Evolutionary conservation across 2,113 vertebrate genomes (phyloP).

Genomic region (Eclectus roratus): DNA sequence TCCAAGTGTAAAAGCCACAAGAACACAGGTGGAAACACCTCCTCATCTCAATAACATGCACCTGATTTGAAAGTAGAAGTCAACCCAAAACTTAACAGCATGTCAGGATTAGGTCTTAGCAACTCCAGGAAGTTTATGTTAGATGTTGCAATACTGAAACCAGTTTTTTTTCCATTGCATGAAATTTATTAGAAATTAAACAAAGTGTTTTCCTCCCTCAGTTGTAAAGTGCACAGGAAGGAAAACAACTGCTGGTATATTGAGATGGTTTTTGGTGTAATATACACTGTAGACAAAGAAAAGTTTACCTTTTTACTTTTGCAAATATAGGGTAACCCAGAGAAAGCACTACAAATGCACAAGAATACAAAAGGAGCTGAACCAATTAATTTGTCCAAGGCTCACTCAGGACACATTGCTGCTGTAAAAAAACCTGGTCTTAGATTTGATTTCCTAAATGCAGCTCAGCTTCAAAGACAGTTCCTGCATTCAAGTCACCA

Average conservation of each 20-base stretch:
- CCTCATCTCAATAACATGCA: background rate
- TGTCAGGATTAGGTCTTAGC: background rate
- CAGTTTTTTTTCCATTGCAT: background rate
- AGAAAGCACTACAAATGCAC: background rate
- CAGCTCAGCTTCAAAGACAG: background rate
- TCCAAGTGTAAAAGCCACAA: background rate
- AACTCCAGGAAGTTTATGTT: background rate
- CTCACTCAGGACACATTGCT: background rate
- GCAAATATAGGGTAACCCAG: background rate
- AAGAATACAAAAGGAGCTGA: background rate
- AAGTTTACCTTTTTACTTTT: background rate
- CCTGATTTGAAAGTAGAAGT: background rate
- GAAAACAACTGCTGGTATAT: background rate
- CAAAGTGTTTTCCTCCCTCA: background rate
- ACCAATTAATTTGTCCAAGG: background rate
- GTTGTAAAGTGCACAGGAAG: background rate
- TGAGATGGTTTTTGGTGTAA: fast-evolving
- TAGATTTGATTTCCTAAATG: background rate
- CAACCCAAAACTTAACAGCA: background rate
- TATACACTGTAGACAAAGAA: background rate
- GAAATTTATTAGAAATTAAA: background rate
- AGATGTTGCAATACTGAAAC: background rate
- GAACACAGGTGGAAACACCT: background rate
- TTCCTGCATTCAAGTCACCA: background rate
- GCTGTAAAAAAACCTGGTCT: background rate